phyloP scores from a whole-genome alignment of 2,888 invertebrate genomes.

The Adelphocoris suturalis region DNA sequence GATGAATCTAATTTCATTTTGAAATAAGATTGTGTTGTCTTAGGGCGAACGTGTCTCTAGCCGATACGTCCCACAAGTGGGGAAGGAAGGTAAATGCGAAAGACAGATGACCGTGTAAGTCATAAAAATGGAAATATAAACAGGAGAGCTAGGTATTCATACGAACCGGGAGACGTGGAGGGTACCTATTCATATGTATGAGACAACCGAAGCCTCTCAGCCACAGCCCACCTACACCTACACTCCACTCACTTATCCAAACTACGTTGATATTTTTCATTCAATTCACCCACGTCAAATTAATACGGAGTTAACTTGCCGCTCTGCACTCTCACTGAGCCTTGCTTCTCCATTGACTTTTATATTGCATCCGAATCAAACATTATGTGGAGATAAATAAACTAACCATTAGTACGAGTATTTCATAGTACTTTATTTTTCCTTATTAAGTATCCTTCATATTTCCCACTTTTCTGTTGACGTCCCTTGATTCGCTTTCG shows the following conservation, averaged over 20 bases:
- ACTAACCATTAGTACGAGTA: no score
- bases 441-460: no score
- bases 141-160: slow-evolving; percentile 70
- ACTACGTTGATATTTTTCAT: slow-evolving; percentile 69
- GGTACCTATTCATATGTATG: slow-evolving; percentile 71
- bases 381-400: no score
- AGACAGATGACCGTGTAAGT: slow-evolving; percentile 72
- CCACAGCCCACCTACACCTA: not conserved
- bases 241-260: slow-evolving; percentile 13
- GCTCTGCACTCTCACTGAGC: not conserved
- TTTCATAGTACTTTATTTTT: no score
- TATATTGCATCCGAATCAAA: no score
- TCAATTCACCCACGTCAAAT: slow-evolving; percentile 64
- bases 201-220: slow-evolving; percentile 24
- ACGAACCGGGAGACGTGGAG: slow-evolving; percentile 53
- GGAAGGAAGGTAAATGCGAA: slow-evolving; percentile 70
- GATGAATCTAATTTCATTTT: slow-evolving; percentile 1
- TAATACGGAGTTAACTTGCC: slow-evolving; percentile 47
- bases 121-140: slow-evolving; percentile 73
- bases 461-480: no score
- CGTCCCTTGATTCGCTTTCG: no score
- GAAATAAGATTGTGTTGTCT: not conserved
- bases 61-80: slow-evolving; percentile 65
- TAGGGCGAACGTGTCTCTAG: slow-evolving; percentile 43
- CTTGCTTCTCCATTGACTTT: no score